phyloP scores from a whole-genome alignment of 2,888 invertebrate species.

The Pachycephus smyrnensis region DNA sequence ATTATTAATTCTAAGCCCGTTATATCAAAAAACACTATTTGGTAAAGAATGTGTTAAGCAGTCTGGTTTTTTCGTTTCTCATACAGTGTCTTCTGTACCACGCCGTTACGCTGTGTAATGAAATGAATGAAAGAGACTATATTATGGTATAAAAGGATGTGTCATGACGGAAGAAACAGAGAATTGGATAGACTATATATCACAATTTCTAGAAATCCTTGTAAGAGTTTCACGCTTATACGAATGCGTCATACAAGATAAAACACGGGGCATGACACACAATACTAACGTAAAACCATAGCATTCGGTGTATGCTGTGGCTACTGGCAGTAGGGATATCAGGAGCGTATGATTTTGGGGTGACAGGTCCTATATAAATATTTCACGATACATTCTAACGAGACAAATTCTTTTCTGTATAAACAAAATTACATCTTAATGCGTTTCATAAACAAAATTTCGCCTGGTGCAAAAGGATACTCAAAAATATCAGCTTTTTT shows the following conservation, averaged over 20 bases:
- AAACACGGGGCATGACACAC: not conserved
- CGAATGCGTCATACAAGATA: not conserved
- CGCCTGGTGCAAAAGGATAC: not conserved
- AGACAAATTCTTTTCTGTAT: not conserved
- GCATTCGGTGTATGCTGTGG: not conserved
- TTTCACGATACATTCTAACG: not conserved
- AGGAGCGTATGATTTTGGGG: not conserved
- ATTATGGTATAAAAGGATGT: not conserved
- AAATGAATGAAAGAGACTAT: too few species aligned
- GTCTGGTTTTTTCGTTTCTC: not conserved
- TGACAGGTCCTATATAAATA: not conserved
- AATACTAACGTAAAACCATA: not conserved
- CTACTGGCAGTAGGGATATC: not conserved
- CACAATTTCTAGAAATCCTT: not conserved
- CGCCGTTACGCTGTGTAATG: not conserved
- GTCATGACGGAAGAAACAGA: not conserved
- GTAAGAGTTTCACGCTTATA: not conserved
- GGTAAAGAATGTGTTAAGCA: not conserved
- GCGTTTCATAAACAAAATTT: not conserved
- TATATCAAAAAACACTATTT: not conserved
- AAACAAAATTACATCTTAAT: not conserved
- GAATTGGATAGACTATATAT: not conserved
- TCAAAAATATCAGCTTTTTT: not conserved
- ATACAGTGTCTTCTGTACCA: not conserved
- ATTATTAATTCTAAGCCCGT: not conserved